phyloP scores from a whole-genome alignment of 2,113 vertebrate genomes.

The Pelodiscus sinensis region DNA sequence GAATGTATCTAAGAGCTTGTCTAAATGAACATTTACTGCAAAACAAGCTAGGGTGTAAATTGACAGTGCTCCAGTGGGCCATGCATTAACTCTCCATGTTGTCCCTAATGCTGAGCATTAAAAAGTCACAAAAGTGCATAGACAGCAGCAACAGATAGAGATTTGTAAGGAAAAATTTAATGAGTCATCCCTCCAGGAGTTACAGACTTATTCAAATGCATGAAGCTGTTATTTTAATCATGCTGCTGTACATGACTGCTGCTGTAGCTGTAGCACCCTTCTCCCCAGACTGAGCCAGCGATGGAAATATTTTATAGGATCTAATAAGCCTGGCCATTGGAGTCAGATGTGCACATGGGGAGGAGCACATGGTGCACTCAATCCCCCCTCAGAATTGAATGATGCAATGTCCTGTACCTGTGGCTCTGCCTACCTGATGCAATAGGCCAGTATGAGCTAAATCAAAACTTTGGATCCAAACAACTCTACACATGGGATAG shows the following conservation, averaged over 20 bases:
- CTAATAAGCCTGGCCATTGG: neutral
- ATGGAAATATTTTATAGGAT: neutral
- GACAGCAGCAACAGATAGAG: neutral
- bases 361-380: neutral
- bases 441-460: neutral
- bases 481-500: neutral
- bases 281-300: neutral
- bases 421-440: neutral
- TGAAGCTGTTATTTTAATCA: neutral
- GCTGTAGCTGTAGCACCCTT: neutral
- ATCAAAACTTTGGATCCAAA: neutral
- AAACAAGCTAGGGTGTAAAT: too few relatives aligned
- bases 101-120: neutral
- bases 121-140: neutral
- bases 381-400: neutral
- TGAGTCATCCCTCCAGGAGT: neutral
- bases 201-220: neutral
- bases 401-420: neutral
- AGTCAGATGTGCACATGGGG: neutral
- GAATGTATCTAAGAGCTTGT: neutral
- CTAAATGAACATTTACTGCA: too few relatives aligned
- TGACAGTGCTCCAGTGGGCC: too few relatives aligned
- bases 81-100: too few relatives aligned
- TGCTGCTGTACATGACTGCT: neutral
- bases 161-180: neutral